Evolutionary conservation across 1,140 invertebrate genomes (phyloP), one percentile per base, ranked within the genome.

Genomic region (Octopus bimaculoides): DNA sequence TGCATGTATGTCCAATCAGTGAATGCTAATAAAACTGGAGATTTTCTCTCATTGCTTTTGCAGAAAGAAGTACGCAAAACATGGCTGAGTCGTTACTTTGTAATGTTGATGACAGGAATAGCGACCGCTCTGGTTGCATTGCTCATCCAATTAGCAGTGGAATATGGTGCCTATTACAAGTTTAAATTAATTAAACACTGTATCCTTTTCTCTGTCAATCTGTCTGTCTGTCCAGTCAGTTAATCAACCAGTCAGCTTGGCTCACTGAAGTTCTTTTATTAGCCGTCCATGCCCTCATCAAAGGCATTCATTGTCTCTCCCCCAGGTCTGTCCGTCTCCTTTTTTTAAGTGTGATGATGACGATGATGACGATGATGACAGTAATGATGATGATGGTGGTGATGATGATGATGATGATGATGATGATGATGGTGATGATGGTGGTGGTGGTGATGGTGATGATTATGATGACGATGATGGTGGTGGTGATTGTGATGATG

Each of bases 61-160:
- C 81, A 86, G 85, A 85, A 81, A 87, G 83, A 83, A 81, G 54
- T 84, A 74, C 83, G 85, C 7, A 54, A 86, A 66, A 75, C 82
- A 56, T 85, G 85, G 79, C 66, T 90, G 56, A 84, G 85, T 56
- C 92, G 96, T 90, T 99, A 97, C 97, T 91, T 99, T 78, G 94
- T 98, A 75, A 98, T 98, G 86, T 92, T 98, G 81, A 90, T 97
- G 54, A 98, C 98, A 87, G 98, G 98, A 54, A 92, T 98, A 78
- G 92, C 95, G 12, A 99, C 97, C 26, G 98, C 96, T 0, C 87
- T 97, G 0, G 94, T 98, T 81, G 98, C 96, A 4, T 95, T 94
- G 85, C 90, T 93, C 75, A 95, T 99, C 84, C 95, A 98, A 88
- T 95, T 98, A 80, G 92, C 94, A 20, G 97, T 99, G 81, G 96